Conservation (phyloP, 2,797 vertebrate species). For the Pipistrellus nathusii region DNA sequence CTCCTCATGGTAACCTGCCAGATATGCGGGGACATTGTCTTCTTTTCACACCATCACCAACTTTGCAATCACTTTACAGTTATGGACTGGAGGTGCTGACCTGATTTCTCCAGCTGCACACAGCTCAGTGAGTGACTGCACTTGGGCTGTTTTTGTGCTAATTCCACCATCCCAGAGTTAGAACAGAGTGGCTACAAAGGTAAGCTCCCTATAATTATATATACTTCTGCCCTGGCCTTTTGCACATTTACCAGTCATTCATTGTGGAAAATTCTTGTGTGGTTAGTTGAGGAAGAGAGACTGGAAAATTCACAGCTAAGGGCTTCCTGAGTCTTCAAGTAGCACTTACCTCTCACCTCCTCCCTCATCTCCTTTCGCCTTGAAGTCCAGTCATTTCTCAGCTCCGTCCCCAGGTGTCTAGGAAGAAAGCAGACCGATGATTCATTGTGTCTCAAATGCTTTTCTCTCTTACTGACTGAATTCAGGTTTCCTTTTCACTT, state of each 20-base stretch:
- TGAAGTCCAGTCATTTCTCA: conserved; percentile 15
- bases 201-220: neutral
- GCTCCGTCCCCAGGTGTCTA: neutral
- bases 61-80: neutral
- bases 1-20: neutral
- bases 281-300: neutral
- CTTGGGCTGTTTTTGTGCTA: neutral
- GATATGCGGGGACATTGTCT: neutral
- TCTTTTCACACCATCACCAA: neutral
- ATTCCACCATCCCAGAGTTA: neutral
- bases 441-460: neutral
- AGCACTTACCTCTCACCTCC: neutral
- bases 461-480: neutral
- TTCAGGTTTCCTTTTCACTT: conserved; percentile 33
- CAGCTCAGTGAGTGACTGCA: neutral
- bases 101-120: neutral
- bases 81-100: neutral
- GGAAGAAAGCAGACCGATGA: neutral
- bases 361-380: neutral
- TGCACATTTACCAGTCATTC: neutral
- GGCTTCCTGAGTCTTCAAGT: neutral
- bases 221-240: neutral
- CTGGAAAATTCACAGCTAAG: neutral
- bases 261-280: neutral
- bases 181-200: neutral